Evolutionary conservation across 2,797 vertebrate genomes (phyloP), one percentile per base, ranked within the genome.

Genomic region (Fistularia tabacaria): DNA sequence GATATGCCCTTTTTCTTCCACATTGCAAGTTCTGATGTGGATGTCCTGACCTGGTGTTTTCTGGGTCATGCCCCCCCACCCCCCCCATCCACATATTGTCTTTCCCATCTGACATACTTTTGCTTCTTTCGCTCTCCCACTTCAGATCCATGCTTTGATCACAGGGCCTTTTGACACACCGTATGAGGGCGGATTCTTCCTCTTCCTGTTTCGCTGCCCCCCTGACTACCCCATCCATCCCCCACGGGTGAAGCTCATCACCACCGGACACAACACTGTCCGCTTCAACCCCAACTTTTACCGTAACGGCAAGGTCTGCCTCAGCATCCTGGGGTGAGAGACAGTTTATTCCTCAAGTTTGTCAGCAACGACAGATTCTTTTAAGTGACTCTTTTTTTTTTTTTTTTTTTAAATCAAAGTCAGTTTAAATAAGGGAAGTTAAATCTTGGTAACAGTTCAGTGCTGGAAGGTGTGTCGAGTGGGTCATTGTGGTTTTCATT

Each of bases 251-350:
- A 99, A 99, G 85, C 93, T 99, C 61, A 94, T 99, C 90, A 99
- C 97, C 79, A 99, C 97, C 0, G 97, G 97, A 51, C 96, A 96
- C 89, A 98, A 98, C 90, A 99, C 93, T 6, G 97, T 99, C 66
- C 92, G 97, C 70, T 99, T 99, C 90, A 99, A 99, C 87, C 97
- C 97, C 84, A 98, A 99, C 92, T 99, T 99, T 86, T 99, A 99
- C 92, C 93, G 97, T 76, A 98, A 98, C 57, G 97, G 97, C 84
- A 99, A 99, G 77, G 96, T 99, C 74, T 99, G 97, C 91, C 94
- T 99, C 82, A 98, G 96, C 90, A 98, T 99, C 81, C 91, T 99
- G 41, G 96, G 96, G 96, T 98, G 88, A 93, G 93, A 84, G 7
- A 8, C 3, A 54, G 9, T 25, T 39, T 14, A 9, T 13, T 39